Evolutionary conservation across 2,797 vertebrate genomes (phyloP).

Genomic region (Adelosebastes latens): DNA sequence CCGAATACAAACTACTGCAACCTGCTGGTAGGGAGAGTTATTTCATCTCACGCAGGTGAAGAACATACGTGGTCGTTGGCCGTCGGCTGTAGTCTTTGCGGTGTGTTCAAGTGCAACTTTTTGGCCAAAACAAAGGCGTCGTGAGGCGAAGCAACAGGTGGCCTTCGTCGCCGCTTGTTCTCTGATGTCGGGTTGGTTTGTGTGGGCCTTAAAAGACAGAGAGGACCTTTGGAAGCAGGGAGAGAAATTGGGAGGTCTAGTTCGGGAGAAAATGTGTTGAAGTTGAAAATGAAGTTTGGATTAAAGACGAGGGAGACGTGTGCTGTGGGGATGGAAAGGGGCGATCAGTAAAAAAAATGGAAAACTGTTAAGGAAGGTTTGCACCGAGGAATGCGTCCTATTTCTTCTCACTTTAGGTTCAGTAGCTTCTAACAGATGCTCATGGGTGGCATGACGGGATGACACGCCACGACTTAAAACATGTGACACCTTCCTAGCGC

Average conservation of each 20-base stretch:
- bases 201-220: neutral
- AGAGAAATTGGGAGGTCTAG: conserved; percentile 45
- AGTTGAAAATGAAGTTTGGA: conserved; percentile 8
- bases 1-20: too few species aligned
- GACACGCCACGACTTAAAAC: conserved; percentile 62
- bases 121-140: too few species aligned
- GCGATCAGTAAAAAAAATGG: neutral
- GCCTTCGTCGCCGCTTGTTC: too few species aligned
- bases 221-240: conserved; percentile 1
- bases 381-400: conserved; percentile 45
- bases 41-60: too few species aligned
- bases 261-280: conserved; percentile 22
- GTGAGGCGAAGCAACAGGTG: too few species aligned
- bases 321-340: conserved; percentile 26
- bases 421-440: conserved; percentile 40
- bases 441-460: conserved; percentile 64
- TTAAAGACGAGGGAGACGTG: conserved; percentile 13
- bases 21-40: too few species aligned
- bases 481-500: conserved; percentile 59
- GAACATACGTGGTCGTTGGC: too few species aligned
- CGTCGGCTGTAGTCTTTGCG: too few species aligned
- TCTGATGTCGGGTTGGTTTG: too few species aligned
- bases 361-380: conserved; percentile 49
- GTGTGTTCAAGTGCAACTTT: too few species aligned
- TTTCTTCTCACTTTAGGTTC: conserved; percentile 46